Percentiles rank a stretch among this genome's conserved stretches.
phyloP scores from a whole-genome alignment of 2,888 invertebrate genomes.

The Caenorhabditis virilis region DNA sequence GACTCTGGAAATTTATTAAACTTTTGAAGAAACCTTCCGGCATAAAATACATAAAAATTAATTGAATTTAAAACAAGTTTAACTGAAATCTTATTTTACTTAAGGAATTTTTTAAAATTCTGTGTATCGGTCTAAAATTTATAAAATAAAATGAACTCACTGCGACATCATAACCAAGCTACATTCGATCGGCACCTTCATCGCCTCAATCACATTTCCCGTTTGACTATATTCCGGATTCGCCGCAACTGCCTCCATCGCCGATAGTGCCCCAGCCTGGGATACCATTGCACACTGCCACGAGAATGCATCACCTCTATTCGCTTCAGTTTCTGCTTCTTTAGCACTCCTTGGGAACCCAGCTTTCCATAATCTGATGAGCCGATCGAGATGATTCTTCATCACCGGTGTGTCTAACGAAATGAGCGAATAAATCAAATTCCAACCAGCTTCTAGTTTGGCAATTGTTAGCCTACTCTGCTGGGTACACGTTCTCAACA shows the following conservation, averaged over 20 bases:
- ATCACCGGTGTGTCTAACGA: slow-evolving; percentile 77
- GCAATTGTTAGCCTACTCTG: slow-evolving; percentile 91
- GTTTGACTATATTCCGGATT: slow-evolving; percentile 41
- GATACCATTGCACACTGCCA: slow-evolving; percentile 92
- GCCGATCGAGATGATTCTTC: slow-evolving; percentile 79
- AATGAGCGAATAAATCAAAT: slow-evolving; percentile 93
- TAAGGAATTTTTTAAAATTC: too few relatives aligned
- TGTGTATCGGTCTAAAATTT: background rate
- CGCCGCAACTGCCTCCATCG: slow-evolving; percentile 61
- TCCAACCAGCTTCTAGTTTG: slow-evolving; percentile 95
- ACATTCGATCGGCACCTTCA: slow-evolving; percentile 50
- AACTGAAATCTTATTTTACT: too few relatives aligned
- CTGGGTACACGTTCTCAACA: slow-evolving; percentile 92
- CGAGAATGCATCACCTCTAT: slow-evolving; percentile 83
- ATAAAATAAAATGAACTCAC: slow-evolving; percentile 21
- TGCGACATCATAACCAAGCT: slow-evolving; percentile 48
- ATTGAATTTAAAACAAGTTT: too few relatives aligned
- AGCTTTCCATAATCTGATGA: slow-evolving; percentile 93
- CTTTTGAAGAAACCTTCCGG: too few relatives aligned
- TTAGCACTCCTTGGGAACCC: slow-evolving; percentile 95
- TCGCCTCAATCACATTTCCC: slow-evolving; percentile 36
- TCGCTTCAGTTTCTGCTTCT: slow-evolving; percentile 92
- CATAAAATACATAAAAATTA: too few relatives aligned
- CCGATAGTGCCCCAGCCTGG: slow-evolving; percentile 88
- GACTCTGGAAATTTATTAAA: slow-evolving; percentile 79